Percentiles rank a stretch among this genome's conserved stretches.
phyloP scores from a whole-genome alignment of 2,113 vertebrate species.

The Etheostoma cragini region DNA sequence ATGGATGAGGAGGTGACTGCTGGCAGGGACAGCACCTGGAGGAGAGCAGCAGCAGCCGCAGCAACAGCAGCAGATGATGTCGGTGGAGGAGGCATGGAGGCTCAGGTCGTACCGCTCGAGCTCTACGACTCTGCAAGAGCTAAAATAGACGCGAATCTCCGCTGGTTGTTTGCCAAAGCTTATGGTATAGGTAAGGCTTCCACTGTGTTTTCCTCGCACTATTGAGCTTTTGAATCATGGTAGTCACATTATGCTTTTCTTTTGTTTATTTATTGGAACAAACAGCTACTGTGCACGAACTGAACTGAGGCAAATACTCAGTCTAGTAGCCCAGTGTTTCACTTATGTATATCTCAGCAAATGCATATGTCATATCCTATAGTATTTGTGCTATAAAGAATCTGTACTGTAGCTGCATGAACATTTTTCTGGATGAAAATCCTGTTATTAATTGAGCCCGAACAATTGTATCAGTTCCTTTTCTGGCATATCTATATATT shows the following conservation, averaged over 20 bases:
- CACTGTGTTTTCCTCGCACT: background rate
- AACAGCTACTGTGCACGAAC: background rate
- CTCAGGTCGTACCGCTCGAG: conserved; percentile 67
- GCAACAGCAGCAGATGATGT: conserved; percentile 23
- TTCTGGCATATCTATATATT: background rate
- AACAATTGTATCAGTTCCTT: background rate
- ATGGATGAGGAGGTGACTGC: conserved; percentile 76
- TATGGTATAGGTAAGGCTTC: conserved; percentile 90
- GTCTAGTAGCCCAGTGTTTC: background rate
- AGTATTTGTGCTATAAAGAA: background rate
- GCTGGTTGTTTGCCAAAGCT: conserved; percentile 97
- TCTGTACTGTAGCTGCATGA: background rate
- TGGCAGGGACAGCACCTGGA: conserved; percentile 74
- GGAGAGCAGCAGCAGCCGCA: conserved; percentile 53
- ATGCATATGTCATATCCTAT: background rate
- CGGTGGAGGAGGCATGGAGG: conserved; percentile 53
- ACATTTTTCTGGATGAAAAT: background rate
- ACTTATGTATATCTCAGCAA: background rate
- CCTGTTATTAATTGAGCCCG: background rate
- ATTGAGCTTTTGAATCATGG: background rate
- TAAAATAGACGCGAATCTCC: conserved; percentile 98
- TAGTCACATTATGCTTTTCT: background rate
- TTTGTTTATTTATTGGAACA: background rate
- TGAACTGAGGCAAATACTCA: background rate
- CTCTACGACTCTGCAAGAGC: conserved; percentile 85